phyloP scores from a whole-genome alignment of 2,888 invertebrate species.

The Drosophila quinaria region DNA sequence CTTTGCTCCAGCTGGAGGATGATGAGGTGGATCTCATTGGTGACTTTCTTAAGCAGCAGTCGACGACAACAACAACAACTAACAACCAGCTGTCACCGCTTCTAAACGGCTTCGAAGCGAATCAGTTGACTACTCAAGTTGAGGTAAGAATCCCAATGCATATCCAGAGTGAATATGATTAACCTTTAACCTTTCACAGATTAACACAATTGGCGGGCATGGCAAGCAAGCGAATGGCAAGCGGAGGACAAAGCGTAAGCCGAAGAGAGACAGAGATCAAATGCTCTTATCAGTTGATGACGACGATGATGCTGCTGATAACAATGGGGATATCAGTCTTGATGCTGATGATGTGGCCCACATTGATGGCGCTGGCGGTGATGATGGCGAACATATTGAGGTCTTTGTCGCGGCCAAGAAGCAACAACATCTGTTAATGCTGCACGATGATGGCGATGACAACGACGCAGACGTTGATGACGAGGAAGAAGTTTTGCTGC shows the following conservation, averaged over 20 bases:
- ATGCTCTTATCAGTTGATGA: slow-evolving; percentile 76
- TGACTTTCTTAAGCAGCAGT: slow-evolving; percentile 76
- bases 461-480: slow-evolving; percentile 54
- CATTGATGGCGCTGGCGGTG: slow-evolving; percentile 54
- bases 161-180: background rate
- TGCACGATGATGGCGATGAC: slow-evolving; percentile 47
- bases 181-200: slow-evolving; percentile 51
- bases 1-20: slow-evolving; percentile 89
- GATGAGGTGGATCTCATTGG: slow-evolving; percentile 83
- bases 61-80: slow-evolving; percentile 32
- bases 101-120: slow-evolving; percentile 56
- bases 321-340: slow-evolving; percentile 6
- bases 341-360: slow-evolving; percentile 32
- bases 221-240: slow-evolving; percentile 59
- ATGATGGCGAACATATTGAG: slow-evolving; percentile 34
- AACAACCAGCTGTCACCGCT: slow-evolving; percentile 46
- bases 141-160: slow-evolving; percentile 59
- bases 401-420: slow-evolving; percentile 30
- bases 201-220: slow-evolving; percentile 77
- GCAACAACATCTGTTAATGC: slow-evolving; percentile 48
- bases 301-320: slow-evolving; percentile 38
- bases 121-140: slow-evolving; percentile 73
- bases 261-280: slow-evolving; percentile 66
- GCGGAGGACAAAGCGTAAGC: slow-evolving; percentile 68
- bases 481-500: slow-evolving; percentile 51